Evolutionary conservation across 2,888 invertebrate genomes (phyloP), one percentile per base, ranked within the genome.

Genomic region (Philhelius pedissequus): DNA sequence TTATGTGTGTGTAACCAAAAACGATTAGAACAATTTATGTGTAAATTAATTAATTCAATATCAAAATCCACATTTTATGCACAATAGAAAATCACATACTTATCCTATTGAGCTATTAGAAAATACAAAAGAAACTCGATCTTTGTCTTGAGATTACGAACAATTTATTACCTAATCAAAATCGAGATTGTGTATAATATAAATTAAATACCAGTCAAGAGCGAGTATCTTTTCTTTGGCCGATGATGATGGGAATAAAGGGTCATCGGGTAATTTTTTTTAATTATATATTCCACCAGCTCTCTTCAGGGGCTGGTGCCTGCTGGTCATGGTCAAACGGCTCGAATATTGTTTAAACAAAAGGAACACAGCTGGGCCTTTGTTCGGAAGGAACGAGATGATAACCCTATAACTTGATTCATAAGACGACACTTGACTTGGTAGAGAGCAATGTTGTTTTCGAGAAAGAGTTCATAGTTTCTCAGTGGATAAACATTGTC

Each of bases 141-240:
- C 25, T 56, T 69, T 69, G 50, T 70, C 76, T 35, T 40, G 15
- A 38, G 64, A 76, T 66, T 70, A 56, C 50, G 45, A 50, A 58
- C 20, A 71, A 81, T 81, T 81, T 77, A 81, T 77, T 54, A 71
- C 60, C 43, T 66, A 66, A 81, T 56, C 32, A 52, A 52, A 52
- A 27, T 76, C 43, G 54, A 68, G 71, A 66, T 71, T 77, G 77
- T 58, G n/a, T n/a, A n/a, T n/a, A n/a, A n/a, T n/a, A 81, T 81
- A 71, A 81, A 71, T 77, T 81, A 71, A 71, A 45, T 22, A 13
- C 18, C 43, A 76, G 66, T 58, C 71, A 48, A 70, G 69, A 25
- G 27, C 1, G 25, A 15, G 45, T 75, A 56, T 66, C 62, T 54
- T 56, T 52, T 32, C 13, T 7, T n/a, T 27, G 4, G 18, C 4